A percentile compares a stretch with the other conserved stretches of the same genome.
Conservation (phyloP, 2,797 vertebrate genomes). For the Hylomyscus alleni region DNA sequence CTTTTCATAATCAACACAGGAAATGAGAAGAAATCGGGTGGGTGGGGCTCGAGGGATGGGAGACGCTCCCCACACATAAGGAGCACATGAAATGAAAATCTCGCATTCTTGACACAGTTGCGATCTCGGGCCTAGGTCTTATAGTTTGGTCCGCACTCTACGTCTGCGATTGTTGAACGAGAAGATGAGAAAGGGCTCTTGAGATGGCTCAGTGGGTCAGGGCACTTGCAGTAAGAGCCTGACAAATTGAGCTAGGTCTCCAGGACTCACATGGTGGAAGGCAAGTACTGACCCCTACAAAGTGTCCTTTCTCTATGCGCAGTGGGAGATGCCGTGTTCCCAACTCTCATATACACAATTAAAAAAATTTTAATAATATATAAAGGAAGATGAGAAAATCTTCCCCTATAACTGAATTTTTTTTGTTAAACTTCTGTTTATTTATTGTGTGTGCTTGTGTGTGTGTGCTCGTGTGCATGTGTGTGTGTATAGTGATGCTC, state of each 20-base stretch:
- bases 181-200: neutral
- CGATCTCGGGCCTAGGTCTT: neutral
- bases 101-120: neutral
- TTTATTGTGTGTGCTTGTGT: neutral
- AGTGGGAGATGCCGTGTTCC: no score
- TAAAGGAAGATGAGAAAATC: neutral
- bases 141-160: fast-evolving
- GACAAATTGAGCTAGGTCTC: neutral
- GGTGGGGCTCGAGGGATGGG: neutral
- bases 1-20: neutral
- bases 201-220: neutral
- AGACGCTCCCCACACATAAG: neutral
- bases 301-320: no score
- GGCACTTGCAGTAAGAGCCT: neutral
- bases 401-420: neutral
- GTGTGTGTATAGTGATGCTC: neutral
- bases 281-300: neutral
- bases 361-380: neutral
- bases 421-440: neutral
- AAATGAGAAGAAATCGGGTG: neutral
- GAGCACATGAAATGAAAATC: neutral
- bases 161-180: neutral
- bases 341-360: neutral
- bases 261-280: neutral
- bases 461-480: neutral